Percentiles rank a stretch among this genome's conserved stretches.
Evolutionary conservation across 2,113 vertebrate genomes (phyloP).

Genomic region (Petaurus breviceps): DNA sequence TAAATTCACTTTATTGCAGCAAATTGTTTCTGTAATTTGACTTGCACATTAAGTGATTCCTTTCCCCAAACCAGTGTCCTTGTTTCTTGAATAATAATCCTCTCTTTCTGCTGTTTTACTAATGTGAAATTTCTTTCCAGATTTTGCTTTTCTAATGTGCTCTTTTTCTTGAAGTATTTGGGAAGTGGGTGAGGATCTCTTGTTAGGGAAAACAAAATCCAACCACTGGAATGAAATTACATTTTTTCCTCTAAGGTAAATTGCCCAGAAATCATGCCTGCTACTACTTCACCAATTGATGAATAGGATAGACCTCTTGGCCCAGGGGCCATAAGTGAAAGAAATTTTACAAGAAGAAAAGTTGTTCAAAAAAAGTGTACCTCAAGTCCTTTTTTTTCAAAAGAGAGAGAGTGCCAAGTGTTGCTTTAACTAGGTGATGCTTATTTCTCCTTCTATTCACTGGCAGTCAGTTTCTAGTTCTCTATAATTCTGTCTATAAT

Average conservation of each 20-base stretch:
- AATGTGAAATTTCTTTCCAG: constrained; percentile 43
- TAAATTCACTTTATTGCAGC: constrained; percentile 36
- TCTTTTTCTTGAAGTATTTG: not conserved
- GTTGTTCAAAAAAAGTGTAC: not conserved
- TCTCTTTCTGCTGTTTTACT: constrained; percentile 42
- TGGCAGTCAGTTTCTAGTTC: not conserved
- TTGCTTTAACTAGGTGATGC: not conserved
- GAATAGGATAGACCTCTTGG: not conserved
- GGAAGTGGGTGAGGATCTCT: not conserved
- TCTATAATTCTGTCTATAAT: constrained; percentile 14
- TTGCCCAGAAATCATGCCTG: not conserved
- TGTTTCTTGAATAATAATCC: constrained; percentile 26
- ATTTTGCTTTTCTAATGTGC: constrained; percentile 36
- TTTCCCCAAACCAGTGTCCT: constrained; percentile 38
- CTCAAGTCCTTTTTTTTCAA: not conserved
- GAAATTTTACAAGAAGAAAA: not conserved
- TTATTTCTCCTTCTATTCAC: not conserved
- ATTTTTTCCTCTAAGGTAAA: not conserved
- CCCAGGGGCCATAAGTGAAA: constrained; percentile 2
- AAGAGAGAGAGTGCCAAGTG: not conserved
- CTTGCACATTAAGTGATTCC: constrained; percentile 31
- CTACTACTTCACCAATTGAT: not conserved
- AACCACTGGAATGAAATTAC: not conserved
- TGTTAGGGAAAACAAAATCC: not conserved
- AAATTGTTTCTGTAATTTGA: constrained; percentile 14